Percentiles rank a stretch among this genome's conserved stretches.
phyloP scores from a whole-genome alignment of 2,113 vertebrate genomes.

The Chamaea fasciata region DNA sequence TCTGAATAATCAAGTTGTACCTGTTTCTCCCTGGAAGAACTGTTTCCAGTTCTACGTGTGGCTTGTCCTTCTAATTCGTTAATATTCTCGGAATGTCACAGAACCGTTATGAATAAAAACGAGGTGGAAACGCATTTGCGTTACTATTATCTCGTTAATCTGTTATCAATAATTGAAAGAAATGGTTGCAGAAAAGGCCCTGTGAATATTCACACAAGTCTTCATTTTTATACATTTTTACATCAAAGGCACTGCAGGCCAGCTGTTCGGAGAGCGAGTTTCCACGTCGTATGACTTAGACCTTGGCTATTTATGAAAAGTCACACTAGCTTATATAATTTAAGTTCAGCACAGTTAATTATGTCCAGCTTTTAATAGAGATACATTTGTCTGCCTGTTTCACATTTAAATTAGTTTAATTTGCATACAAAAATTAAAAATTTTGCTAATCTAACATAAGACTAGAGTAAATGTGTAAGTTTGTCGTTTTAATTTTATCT shows the following conservation, averaged over 20 bases:
- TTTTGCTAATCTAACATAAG: neutral
- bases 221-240: neutral
- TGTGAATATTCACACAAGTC: neutral
- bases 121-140: neutral
- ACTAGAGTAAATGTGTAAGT: neutral
- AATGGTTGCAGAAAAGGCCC: neutral
- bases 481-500: neutral
- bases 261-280: neutral
- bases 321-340: neutral
- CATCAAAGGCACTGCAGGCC: neutral
- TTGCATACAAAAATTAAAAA: constrained; percentile 2
- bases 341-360: neutral
- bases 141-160: neutral
- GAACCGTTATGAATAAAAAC: neutral
- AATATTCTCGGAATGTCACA: neutral
- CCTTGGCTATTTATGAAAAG: neutral
- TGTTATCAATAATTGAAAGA: neutral
- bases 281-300: neutral
- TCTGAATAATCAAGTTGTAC: neutral
- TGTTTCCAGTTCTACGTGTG: neutral
- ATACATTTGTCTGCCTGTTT: neutral
- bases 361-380: neutral
- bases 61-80: neutral
- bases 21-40: neutral
- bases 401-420: constrained; percentile 9